Evolutionary conservation across 1,140 invertebrate species (phyloP), one percentile per base, ranked within the genome.

Genomic region (Rhagoletis zephyria): DNA sequence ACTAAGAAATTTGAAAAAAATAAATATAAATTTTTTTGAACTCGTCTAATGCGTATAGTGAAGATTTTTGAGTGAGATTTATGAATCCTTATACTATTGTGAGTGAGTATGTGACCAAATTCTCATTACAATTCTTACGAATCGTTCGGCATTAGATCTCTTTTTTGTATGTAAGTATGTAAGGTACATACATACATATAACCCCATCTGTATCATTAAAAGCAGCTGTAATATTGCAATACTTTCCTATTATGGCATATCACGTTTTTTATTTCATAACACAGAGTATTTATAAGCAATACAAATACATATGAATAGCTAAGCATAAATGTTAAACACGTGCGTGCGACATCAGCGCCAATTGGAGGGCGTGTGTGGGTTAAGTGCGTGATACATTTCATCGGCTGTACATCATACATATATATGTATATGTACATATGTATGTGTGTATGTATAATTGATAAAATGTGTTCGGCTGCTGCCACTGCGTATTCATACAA

Each of bases 151-250:
- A 2, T 10, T 56, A 56, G 10, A 7, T 10, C 51, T 56, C 1
- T 56, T n/a, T 56, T 56, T 30, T 30, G 30, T 30, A 30, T 30
- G 30, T 30, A 30, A 30, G 30, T 30, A 30, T 30, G 30, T 30
- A 30, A 30, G 1, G 30, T 30, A 30, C 30, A 30, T 67, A 4
- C 3, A 12, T 40, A 2, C 10, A 40, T 67, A 48, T 74, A 74
- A 74, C 67, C 67, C 67, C 67, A 74, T 74, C 67, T 74, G 67
- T 7, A 12, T 1, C 67, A 6, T 42, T 74, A 40, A 74, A 74
- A 45, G 42, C 67, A 74, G 67, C 67, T 74, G 67, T 6, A 74
- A 74, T n/a, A 4, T 65, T 30, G 4, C 4, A 30, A 30, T 65
- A 65, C 12, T 30, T 30, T 19, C 9, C 5, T 67, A 67, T n/a